Base-by-base conservation (phyloP, 2,113 vertebrate species). In the Poeciliopsis retropinna region DNA sequence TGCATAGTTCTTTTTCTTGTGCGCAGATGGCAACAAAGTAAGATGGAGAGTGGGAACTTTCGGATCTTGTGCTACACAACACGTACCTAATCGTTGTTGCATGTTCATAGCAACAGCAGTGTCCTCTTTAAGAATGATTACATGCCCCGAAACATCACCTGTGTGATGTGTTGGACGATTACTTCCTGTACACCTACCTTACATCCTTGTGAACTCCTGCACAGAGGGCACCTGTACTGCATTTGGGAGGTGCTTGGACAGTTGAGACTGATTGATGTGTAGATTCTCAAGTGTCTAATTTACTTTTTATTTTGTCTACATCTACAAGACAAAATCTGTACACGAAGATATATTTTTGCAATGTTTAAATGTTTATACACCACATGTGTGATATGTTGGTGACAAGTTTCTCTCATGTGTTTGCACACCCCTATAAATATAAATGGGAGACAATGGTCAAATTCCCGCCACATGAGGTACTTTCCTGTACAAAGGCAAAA, bases 301-400 rank as follows among this genome's bases (percentile, higher is more conserved):
- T 87, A 78, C 44, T 88, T 76, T 89, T 91, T 87, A 75, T 88
- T 85, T 88, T 82, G 73, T 90, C 65, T 57, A 77, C 22, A 57
- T 85, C 85, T 89, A 85, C 85, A 84, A 89, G 64, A 85, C 87
- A 65, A 86, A 91, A 89, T 89, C 71, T 78, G 78, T 27, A 81
- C 44, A 74, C 84, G 73, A 73, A 88, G 71, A 91, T 88, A 87
- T 92, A 85, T 88, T 93, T 94, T 94, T 90, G 80, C 89, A 90
- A n/a, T 67, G 39, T 44, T 67, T 67, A 67, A 75, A 88, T 73
- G 76, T 79, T 11, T 72, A 76, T 41, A 69, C 73, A 67, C 84
- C 85, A 88, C 87, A 71, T 72, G 78, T 79, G 72, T 82, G 76
- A 73, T 34, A 34, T 65, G 79, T 76, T 73, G 76, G 64, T 90